phyloP scores from a whole-genome alignment of 2,113 vertebrate species.

The Rhizomys pruinosus region DNA sequence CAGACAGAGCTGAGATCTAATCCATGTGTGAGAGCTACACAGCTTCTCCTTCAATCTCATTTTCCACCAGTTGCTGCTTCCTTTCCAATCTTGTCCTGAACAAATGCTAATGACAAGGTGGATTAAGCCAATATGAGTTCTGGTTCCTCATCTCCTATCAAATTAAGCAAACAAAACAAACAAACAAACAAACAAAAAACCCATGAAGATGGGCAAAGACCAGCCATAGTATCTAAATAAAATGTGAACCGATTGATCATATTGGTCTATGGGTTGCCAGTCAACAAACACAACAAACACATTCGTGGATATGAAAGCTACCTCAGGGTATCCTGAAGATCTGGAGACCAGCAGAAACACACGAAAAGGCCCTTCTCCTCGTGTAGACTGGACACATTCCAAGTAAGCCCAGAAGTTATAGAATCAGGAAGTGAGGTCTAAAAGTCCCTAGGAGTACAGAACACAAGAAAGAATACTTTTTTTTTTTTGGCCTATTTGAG shows the following conservation, averaged over 20 bases:
- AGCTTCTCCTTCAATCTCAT: background rate
- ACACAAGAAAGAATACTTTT: background rate
- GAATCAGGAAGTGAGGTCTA: background rate
- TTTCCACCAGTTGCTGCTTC: background rate
- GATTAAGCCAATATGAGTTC: background rate
- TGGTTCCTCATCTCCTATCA: background rate
- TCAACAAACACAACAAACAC: background rate
- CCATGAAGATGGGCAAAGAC: background rate
- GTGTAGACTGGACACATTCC: background rate
- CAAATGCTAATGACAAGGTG: background rate
- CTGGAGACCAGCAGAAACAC: background rate
- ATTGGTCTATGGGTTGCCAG: too few species aligned
- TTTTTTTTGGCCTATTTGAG: too few species aligned
- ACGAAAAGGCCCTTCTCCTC: background rate
- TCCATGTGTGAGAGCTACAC: fast-evolving
- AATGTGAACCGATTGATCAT: background rate
- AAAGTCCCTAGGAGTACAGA: background rate
- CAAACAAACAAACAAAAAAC: fast-evolving
- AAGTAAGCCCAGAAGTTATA: background rate
- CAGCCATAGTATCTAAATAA: background rate
- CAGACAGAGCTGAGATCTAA: background rate
- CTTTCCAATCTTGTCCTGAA: background rate
- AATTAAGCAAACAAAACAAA: background rate
- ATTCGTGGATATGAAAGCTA: fast-evolving
- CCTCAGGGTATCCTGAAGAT: fast-evolving